Percentiles rank a stretch among this genome's conserved stretches.
Conservation (phyloP, 2,888 invertebrate species). For the Phlogophora meticulosa region DNA sequence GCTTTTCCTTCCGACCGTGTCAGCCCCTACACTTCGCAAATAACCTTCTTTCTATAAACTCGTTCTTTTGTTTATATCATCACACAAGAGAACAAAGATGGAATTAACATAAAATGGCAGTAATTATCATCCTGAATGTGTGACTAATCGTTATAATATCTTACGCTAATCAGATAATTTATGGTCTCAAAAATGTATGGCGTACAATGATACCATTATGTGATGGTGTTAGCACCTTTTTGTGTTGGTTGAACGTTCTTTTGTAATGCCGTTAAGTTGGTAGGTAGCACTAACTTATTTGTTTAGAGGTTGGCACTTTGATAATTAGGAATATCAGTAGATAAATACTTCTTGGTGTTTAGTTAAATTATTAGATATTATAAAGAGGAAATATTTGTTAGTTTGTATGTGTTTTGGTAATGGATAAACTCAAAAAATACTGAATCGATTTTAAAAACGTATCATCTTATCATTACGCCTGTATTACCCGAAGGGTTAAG, state of each 20-base stretch:
- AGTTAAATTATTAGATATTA: too few species aligned
- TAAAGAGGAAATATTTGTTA: too few species aligned
- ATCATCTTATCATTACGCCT: too few species aligned
- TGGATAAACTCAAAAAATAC: too few species aligned
- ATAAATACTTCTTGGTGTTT: background rate
- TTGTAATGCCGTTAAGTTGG: conserved; percentile 6
- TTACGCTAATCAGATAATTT: conserved; percentile 26
- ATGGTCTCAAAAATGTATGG: conserved; percentile 15
- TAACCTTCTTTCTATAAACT: background rate
- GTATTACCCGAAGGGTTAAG: too few species aligned
- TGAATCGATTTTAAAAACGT: too few species aligned
- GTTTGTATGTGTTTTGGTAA: too few species aligned
- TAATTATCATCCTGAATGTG: conserved; percentile 28
- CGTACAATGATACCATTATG: background rate
- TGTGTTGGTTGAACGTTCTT: conserved; percentile 11
- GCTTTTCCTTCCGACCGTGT: background rate
- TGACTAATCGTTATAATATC: conserved; percentile 25
- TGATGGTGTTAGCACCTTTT: conserved; percentile 13
- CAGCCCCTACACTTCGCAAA: background rate
- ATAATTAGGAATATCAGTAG: too few species aligned
- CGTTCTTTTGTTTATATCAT: conserved; percentile 2
- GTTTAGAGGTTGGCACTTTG: background rate
- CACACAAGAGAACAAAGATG: conserved; percentile 9
- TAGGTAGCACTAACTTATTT: background rate
- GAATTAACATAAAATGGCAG: conserved; percentile 34